phyloP scores from a whole-genome alignment of 2,113 vertebrate genomes.

The Sylvietta virens region DNA sequence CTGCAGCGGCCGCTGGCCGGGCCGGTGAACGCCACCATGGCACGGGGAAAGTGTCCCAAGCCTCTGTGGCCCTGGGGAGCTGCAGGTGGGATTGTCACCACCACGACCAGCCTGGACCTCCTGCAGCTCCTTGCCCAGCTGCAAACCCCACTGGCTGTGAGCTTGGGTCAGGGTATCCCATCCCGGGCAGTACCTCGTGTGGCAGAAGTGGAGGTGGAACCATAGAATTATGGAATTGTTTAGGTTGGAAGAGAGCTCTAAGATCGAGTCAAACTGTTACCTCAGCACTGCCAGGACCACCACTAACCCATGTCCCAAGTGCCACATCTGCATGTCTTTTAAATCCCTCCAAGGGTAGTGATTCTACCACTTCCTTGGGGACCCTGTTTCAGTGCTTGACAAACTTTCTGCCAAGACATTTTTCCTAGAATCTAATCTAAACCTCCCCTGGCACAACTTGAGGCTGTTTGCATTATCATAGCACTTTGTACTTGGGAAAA shows the following conservation, averaged over 20 bases:
- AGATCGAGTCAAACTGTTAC: rapidly evolving
- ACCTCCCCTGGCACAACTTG: background rate
- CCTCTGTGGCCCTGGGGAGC: rapidly evolving
- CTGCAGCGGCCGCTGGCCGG: background rate
- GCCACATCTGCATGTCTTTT: background rate
- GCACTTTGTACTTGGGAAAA: background rate
- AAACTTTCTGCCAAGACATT: background rate
- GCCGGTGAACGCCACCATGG: rapidly evolving
- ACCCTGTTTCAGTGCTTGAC: background rate
- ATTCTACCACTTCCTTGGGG: background rate
- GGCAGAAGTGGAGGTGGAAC: background rate
- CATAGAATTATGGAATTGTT: background rate
- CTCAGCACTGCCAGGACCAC: background rate
- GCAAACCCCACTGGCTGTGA: background rate
- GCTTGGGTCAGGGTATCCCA: background rate
- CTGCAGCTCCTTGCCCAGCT: background rate
- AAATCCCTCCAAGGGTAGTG: background rate
- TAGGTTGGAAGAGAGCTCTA: background rate
- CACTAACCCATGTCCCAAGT: background rate
- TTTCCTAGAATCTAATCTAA: background rate
- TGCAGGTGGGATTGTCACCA: background rate
- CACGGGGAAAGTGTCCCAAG: rapidly evolving
- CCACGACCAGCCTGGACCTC: background rate
- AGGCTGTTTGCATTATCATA: background rate
- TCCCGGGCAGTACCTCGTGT: background rate